Evolutionary conservation across 1,140 invertebrate genomes (phyloP).

Genomic region (Danaus plexippus): DNA sequence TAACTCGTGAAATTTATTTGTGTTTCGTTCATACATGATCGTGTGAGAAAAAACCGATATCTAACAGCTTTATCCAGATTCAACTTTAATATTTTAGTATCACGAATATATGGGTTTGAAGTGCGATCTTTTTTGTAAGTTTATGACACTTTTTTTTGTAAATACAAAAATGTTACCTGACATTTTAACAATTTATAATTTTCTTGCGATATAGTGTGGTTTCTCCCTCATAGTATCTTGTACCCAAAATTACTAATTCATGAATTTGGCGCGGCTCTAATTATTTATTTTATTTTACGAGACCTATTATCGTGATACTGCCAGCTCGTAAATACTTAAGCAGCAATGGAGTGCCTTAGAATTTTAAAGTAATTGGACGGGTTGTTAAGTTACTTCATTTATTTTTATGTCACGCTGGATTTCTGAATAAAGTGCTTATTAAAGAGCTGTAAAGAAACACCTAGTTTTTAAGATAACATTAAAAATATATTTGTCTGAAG

Average conservation of each 20-base stretch:
- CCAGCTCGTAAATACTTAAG: constrained; percentile 52
- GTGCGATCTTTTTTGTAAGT: too few species aligned
- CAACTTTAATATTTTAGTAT: too few species aligned
- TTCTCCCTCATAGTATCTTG: constrained; percentile 23
- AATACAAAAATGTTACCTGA: constrained; percentile 1
- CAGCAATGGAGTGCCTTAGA: constrained; percentile 35
- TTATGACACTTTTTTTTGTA: too few species aligned
- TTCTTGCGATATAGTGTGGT: constrained; percentile 7
- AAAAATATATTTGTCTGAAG: too few species aligned
- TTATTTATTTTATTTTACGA: constrained; percentile 69
- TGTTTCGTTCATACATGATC: constrained; percentile 20
- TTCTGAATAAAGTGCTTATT: constrained; percentile 16
- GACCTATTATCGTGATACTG: constrained; percentile 52
- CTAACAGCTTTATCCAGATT: too few species aligned
- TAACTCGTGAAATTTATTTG: constrained; percentile 20
- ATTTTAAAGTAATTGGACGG: constrained; percentile 45
- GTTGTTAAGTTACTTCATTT: constrained; percentile 28
- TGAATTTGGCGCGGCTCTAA: constrained; percentile 50
- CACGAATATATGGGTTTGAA: too few species aligned
- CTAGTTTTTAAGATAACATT: too few species aligned
- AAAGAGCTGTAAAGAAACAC: too few species aligned
- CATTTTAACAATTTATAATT: background rate
- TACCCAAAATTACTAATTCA: constrained; percentile 60
- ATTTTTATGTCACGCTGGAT: constrained; percentile 21
- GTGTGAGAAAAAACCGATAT: constrained; percentile 17